Evolutionary conservation across 1,140 invertebrate genomes (phyloP).

Genomic region (Drosophila neocordata): DNA sequence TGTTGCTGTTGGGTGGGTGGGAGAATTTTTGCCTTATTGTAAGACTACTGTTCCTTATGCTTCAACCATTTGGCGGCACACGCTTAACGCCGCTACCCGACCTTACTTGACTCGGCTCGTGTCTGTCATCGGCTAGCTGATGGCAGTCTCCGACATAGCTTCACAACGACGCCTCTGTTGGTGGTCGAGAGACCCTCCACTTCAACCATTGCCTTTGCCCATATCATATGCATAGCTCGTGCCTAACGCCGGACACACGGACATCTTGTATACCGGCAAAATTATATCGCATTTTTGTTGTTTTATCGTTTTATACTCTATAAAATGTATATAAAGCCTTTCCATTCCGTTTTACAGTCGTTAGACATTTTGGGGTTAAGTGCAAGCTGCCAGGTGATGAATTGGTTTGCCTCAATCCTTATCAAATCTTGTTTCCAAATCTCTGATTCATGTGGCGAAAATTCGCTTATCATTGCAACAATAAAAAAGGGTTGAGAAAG

Average conservation of each 20-base stretch:
- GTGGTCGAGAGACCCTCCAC: slow-evolving; percentile 35
- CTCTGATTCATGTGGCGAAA: slow-evolving; percentile 2
- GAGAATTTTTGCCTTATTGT: slow-evolving; percentile 1
- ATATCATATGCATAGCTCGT: slow-evolving; percentile 46
- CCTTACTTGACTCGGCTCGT: slow-evolving; percentile 27
- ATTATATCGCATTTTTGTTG: slow-evolving; percentile 9
- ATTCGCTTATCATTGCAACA: neutral
- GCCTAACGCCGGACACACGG: slow-evolving; percentile 20
- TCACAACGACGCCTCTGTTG: slow-evolving; percentile 17
- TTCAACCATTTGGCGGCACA: slow-evolving; percentile 11
- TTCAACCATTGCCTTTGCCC: neutral
- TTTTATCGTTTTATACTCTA: slow-evolving; percentile 1
- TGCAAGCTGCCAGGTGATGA: neutral
- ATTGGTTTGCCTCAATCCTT: neutral
- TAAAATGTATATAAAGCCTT: neutral
- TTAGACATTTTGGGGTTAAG: neutral
- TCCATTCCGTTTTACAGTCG: neutral
- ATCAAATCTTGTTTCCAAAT: neutral
- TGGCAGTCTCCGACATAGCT: neutral
- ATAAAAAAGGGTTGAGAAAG: neutral
- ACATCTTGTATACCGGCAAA: neutral
- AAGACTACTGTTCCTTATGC: neutral
- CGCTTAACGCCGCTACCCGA: slow-evolving; percentile 58
- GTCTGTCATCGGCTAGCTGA: slow-evolving; percentile 3
- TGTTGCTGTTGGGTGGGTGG: slow-evolving; percentile 15